Conservation (phyloP, 2,113 vertebrate species). For the Microcebus tavaratra region DNA sequence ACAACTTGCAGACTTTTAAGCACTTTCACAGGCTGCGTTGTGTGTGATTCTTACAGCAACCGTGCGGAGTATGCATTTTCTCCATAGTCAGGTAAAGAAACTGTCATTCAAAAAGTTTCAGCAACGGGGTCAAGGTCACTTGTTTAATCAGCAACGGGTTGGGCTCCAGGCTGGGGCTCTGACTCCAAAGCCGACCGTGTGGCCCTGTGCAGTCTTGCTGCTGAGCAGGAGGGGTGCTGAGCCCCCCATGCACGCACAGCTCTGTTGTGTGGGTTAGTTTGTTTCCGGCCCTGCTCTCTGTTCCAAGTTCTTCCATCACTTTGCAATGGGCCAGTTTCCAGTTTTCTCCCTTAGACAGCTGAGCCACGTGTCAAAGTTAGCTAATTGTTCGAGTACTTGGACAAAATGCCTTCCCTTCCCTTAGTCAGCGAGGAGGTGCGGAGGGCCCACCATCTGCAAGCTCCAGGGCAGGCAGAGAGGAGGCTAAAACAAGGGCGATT, state of each 20-base stretch:
- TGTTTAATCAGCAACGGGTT: not conserved
- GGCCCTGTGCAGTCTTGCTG: accelerated
- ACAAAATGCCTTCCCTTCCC: not conserved
- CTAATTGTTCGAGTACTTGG: not conserved
- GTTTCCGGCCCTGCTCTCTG: not conserved
- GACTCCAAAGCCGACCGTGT: not conserved
- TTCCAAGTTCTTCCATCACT: not conserved
- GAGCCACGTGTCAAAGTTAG: not conserved
- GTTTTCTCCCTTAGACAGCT: not conserved
- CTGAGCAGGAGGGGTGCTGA: not conserved
- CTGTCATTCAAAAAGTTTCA: not conserved
- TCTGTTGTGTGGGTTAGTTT: not conserved
- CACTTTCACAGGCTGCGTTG: not conserved
- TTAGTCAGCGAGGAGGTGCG: not conserved
- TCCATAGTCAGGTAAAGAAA: not conserved
- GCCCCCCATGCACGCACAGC: accelerated
- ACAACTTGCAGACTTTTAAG: not conserved
- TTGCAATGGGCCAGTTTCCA: not conserved
- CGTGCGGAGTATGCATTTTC: not conserved
- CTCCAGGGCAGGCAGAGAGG: not conserved
- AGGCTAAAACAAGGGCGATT: not conserved
- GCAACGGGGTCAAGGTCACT: not conserved
- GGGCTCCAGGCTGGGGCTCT: not conserved
- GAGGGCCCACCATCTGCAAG: not conserved
- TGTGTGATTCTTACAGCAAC: not conserved